Conservation (phyloP, 2,113 vertebrate species). For the Rhabdornis inornatus region DNA sequence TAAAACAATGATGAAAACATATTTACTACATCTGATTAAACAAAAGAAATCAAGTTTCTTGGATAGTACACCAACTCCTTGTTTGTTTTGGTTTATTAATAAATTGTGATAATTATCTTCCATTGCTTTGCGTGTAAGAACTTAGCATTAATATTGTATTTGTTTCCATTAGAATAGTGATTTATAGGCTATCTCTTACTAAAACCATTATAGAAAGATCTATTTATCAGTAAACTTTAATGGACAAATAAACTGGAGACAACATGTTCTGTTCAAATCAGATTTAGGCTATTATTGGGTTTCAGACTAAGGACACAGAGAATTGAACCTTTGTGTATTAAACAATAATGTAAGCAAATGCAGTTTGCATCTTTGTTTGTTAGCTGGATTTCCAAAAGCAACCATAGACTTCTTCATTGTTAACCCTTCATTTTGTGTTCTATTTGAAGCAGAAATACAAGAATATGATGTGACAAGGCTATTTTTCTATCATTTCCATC, state of each 20-base stretch:
- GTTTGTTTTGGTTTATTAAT: slow-evolving; percentile 32
- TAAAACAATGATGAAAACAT: background rate
- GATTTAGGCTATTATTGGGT: slow-evolving; percentile 15
- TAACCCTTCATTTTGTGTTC: background rate
- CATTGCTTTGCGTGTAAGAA: background rate
- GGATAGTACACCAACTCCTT: background rate
- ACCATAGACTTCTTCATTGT: background rate
- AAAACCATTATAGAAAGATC: slow-evolving; percentile 38
- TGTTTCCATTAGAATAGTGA: slow-evolving; percentile 33
- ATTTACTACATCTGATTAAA: slow-evolving; percentile 17
- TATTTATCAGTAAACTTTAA: slow-evolving; percentile 48
- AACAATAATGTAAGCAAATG: background rate
- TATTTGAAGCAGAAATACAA: background rate
- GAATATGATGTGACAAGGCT: background rate
- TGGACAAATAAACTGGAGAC: slow-evolving; percentile 49
- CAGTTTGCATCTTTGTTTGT: background rate
- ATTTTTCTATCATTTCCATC: background rate
- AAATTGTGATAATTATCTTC: slow-evolving; percentile 16
- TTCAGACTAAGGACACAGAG: background rate
- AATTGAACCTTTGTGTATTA: background rate
- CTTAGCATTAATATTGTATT: slow-evolving; percentile 8
- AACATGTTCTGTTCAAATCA: slow-evolving; percentile 42
- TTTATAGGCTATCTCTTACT: slow-evolving; percentile 10
- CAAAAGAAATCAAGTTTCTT: background rate
- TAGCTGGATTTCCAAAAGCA: background rate